phyloP scores from a whole-genome alignment of 2,888 invertebrate genomes.

The Macaria liturata region DNA sequence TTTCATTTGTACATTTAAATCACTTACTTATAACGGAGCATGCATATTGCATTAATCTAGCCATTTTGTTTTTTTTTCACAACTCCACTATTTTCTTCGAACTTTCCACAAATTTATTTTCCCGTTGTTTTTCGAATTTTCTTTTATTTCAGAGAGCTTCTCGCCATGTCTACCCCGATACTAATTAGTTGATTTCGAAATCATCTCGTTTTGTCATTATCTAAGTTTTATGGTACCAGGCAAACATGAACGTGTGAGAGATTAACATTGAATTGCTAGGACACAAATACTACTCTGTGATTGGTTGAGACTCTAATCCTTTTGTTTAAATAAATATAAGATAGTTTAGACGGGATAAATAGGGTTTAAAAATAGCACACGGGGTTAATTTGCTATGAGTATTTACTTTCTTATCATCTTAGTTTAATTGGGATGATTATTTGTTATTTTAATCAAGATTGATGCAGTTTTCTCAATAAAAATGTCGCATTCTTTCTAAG shows the following conservation, averaged over 20 bases:
- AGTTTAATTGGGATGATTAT: too few relatives aligned
- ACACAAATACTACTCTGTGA: background rate
- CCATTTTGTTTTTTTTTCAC: slow-evolving; percentile 18
- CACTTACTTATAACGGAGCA: slow-evolving; percentile 21
- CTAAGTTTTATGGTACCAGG: slow-evolving; percentile 24
- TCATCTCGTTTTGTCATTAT: slow-evolving; percentile 19
- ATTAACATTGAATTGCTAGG: slow-evolving; percentile 17
- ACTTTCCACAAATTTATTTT: background rate
- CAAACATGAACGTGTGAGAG: slow-evolving; percentile 27
- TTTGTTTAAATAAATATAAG: slow-evolving; percentile 4
- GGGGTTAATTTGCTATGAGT: too few relatives aligned
- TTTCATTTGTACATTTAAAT: background rate
- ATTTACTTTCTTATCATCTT: too few relatives aligned
- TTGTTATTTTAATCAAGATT: too few relatives aligned
- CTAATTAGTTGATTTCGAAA: slow-evolving; percentile 15
- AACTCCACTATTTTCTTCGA: background rate
- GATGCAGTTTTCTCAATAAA: too few relatives aligned
- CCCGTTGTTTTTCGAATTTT: slow-evolving; percentile 1
- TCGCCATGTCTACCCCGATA: slow-evolving; percentile 1
- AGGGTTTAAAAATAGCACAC: too few relatives aligned
- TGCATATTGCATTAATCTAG: slow-evolving; percentile 20
- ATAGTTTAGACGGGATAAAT: too few relatives aligned
- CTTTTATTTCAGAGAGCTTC: slow-evolving; percentile 2
- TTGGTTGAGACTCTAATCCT: slow-evolving; percentile 1
- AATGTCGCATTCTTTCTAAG: too few relatives aligned